Base-by-base conservation (phyloP, 2,888 invertebrate genomes). In the Tipula confusa region DNA sequence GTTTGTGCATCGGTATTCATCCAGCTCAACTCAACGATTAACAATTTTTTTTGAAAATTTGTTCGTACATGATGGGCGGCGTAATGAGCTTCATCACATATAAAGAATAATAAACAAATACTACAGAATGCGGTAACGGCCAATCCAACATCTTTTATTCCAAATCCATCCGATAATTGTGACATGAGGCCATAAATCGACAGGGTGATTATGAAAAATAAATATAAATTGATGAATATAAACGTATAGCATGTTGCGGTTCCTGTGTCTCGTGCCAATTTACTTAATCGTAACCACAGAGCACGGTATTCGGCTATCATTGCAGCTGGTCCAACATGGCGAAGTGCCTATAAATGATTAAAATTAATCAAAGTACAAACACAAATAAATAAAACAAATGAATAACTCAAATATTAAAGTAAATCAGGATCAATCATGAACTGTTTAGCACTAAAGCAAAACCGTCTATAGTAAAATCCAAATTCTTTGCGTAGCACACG, bases 1-100 rank as follows among this genome's bases (percentile, higher is more conserved):
- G 94, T 93, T 87, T 94, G 94, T 0, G 94, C 94, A 86, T 94
- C 94, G 0, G 93, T 92, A 86, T 94, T 94, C 93, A 94, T 94
- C 94, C 94, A 94, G 1, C 93, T 93, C 2, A 94, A 87, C 86
- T 94, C 94, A 0, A 94, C 94, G 90, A 94, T 92, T 0, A 94
- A 88, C 11, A 94, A 88, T 86, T 94, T 94, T 89, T 94, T 94
- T 88, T 94, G 94, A 86, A 94, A 94, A 87, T 93, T 92, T 0
- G 93, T 93, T 83, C 93, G 91, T 87, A 93, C 94, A 88, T 93
- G 93, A 86, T 93, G 92, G 0, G 94, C 93, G 3, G 94, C 94
- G 86, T 93, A 93, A 87, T 94, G 94, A 0, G 94, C 94, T 87
- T 94, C 93, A 86, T 94, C 94, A 86, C 94, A 94, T 84, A 94